Evolutionary conservation across 2,888 invertebrate species (phyloP).

Genomic region (Cerceris rybyensis): DNA sequence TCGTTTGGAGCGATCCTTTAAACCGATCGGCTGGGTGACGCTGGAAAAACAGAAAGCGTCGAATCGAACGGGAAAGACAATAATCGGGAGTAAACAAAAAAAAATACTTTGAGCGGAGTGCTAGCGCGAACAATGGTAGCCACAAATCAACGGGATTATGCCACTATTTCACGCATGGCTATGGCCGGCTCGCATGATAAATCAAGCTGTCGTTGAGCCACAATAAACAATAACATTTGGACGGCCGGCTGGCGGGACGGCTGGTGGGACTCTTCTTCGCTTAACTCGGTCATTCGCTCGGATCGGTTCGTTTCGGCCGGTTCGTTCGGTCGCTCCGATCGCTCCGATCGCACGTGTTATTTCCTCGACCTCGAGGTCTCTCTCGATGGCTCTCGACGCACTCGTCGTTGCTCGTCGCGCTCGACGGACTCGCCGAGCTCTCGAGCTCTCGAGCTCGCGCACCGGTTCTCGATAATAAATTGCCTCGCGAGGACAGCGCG

Average conservation of each 20-base stretch:
- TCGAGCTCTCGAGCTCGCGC: background rate
- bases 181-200: conserved; percentile 76
- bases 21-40: conserved; percentile 37
- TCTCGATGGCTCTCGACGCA: conserved; percentile 37
- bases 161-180: conserved; percentile 79
- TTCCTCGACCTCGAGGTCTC: conserved; percentile 61
- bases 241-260: conserved; percentile 72
- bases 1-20: conserved; percentile 22
- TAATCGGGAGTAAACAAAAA: conserved; percentile 66
- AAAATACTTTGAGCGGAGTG: conserved; percentile 75
- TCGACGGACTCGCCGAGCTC: background rate
- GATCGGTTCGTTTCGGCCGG: conserved; percentile 56
- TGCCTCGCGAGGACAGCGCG: no score
- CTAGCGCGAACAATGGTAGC: conserved; percentile 76
- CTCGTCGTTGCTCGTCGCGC: conserved; percentile 53
- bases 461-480: background rate
- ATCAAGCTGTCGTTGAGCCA: conserved; percentile 77
- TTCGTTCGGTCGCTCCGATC: conserved; percentile 51
- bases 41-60: conserved; percentile 45
- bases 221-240: conserved; percentile 79
- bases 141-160: conserved; percentile 81
- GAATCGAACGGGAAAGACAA: conserved; percentile 60
- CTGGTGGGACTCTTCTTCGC: conserved; percentile 72
- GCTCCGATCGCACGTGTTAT: conserved; percentile 65
- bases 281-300: conserved; percentile 72